phyloP scores from a whole-genome alignment of 64 coral and sea anemone species.

The Orbicella faveolata region DNA sequence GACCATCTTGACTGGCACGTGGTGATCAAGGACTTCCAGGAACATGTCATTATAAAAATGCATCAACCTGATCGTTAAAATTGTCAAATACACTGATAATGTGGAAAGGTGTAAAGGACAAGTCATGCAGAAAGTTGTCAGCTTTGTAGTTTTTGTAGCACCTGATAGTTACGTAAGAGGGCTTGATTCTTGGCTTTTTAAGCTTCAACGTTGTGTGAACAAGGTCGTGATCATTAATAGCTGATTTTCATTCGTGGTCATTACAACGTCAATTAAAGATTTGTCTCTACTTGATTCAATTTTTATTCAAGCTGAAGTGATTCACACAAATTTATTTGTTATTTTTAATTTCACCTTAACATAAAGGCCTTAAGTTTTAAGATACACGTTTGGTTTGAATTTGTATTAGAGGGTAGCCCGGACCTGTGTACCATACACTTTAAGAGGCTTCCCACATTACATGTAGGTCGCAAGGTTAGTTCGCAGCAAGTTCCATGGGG shows the following conservation, averaged over 20 bases:
- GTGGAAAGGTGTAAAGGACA: not conserved
- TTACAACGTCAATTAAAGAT: conserved; percentile 19
- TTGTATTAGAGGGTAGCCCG: no score
- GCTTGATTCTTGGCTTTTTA: conserved; percentile 11
- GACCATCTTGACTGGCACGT: not conserved
- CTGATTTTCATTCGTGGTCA: conserved; percentile 23
- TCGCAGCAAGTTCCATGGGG: no score
- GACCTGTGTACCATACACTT: no score
- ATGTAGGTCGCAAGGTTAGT: no score
- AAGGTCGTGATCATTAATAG: conserved; percentile 21
- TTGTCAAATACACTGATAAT: conserved; percentile 29
- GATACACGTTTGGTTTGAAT: no score
- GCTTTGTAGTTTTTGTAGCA: not conserved
- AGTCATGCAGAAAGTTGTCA: not conserved
- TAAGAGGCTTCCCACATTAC: no score
- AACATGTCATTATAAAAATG: not conserved
- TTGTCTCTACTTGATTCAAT: not conserved
- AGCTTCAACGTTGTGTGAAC: not conserved
- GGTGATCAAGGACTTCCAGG: not conserved
- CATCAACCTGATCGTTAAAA: conserved; percentile 2
- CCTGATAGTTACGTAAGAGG: not conserved
- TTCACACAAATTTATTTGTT: no score
- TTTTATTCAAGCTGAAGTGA: no score
- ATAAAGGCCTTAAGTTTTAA: no score
- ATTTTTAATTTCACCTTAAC: no score